Evolutionary conservation across 1,140 invertebrate genomes (phyloP).

Genomic region (Chymomyza costata): DNA sequence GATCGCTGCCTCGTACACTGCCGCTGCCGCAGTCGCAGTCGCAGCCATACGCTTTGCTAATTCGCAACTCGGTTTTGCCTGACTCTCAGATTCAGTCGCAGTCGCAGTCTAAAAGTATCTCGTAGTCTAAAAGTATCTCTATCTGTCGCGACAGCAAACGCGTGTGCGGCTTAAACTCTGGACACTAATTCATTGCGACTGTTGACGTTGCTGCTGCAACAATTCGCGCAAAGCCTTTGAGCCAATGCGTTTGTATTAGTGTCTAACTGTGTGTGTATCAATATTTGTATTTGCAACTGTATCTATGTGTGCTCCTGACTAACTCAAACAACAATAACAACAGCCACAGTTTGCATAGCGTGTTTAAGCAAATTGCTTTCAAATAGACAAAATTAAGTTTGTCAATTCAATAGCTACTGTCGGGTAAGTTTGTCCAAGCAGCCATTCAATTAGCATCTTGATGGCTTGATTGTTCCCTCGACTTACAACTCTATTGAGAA

Average conservation of each 20-base stretch:
- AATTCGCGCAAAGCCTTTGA: conserved; percentile 19
- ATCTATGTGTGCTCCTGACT: too few relatives aligned
- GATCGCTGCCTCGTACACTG: neutral
- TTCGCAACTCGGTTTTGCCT: conserved; percentile 18
- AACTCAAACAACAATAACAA: too few relatives aligned
- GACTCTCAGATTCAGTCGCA: conserved; percentile 41
- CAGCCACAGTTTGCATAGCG: too few relatives aligned
- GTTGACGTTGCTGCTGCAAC: neutral
- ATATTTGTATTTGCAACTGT: conserved; percentile 5
- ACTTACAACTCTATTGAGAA: too few relatives aligned
- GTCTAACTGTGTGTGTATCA: conserved; percentile 11
- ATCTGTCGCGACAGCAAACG: conserved; percentile 65
- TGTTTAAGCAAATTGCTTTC: conserved; percentile 29
- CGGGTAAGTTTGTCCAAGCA: conserved; percentile 26
- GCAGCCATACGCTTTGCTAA: neutral
- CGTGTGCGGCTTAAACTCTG: conserved; percentile 54
- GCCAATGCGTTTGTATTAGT: conserved; percentile 9
- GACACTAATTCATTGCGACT: conserved; percentile 53
- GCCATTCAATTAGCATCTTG: conserved; percentile 5
- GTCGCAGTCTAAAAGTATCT: conserved; percentile 52
- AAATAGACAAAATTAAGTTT: conserved; percentile 24
- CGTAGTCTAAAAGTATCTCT: too few relatives aligned
- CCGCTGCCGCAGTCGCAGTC: conserved; percentile 15
- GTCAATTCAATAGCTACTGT: conserved; percentile 19
- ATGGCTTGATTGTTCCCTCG: neutral